Evolutionary conservation across 1,140 invertebrate genomes (phyloP), one percentile per base, ranked within the genome.

Genomic region (Brachystomella parvula): DNA sequence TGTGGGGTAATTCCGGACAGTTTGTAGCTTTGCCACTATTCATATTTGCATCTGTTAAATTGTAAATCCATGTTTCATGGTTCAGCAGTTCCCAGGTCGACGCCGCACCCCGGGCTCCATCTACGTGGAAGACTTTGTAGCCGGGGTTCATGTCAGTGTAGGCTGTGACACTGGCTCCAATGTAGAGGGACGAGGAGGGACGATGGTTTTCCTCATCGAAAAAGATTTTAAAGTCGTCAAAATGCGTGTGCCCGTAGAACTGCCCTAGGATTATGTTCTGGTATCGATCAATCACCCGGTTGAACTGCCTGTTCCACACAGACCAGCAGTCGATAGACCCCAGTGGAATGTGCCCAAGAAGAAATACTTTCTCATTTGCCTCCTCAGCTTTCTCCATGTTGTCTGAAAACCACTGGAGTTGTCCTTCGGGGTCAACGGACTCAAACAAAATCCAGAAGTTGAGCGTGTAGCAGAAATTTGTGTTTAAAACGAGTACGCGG

Each of bases 161-260:
- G 28, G 77, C 76, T 1, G 78, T 83, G 0, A 83, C 78, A 61
- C 80, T 82, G 1, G 81, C 80, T 2, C 75, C 77, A 26, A 83
- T 76, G 73, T 82, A 84, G 0, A 79, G 78, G 19, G 82, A 75
- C 67, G 72, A 77, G 1, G 76, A 75, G 1, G 82, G 77, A 66
- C 80, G 71, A 0, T 74, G 75, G 19, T 77, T 29, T 32, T 12
- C 32, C 15, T 79, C 72, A 65, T 78, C 79, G 72, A 87, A 88
- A 76, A 83, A 85, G 33, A 92, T 77, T 53, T 82, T 81, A 62
- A 90, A 82, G 73, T 89, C 86, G 73, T 92, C 89, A n/a, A 81
- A 82, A 73, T 92, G 90, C 1, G 85, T 86, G 72, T 92, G 90
- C 0, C 89, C 89, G 71, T 88, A 89, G 75, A 91, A 92, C 75